Conservation (phyloP, 2,113 vertebrate genomes). For the Leiothrix lutea region DNA sequence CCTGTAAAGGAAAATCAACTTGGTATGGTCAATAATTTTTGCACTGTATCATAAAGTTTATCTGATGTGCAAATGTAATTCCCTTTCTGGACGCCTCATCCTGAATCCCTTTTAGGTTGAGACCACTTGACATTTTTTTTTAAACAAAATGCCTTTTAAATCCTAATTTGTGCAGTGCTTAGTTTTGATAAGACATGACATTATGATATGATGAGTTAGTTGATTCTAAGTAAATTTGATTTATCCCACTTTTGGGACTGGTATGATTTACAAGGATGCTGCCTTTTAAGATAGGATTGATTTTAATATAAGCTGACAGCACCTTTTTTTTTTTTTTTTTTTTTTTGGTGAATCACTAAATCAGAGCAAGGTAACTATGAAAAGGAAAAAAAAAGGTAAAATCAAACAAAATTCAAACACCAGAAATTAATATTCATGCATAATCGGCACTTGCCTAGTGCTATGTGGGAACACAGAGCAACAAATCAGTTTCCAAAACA, state of each 20-base stretch:
- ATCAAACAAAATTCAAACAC: background rate
- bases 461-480: background rate
- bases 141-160: constrained; percentile 53
- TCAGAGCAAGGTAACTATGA: constrained; percentile 20
- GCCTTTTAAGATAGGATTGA: constrained; percentile 54
- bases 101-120: constrained; percentile 15
- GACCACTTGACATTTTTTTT: constrained; percentile 57
- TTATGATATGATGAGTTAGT: constrained; percentile 61
- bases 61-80: constrained; percentile 43
- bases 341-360: background rate
- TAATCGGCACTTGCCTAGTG: background rate
- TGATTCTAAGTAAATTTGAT: constrained; percentile 70
- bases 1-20: background rate
- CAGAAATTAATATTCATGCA: background rate
- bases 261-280: constrained; percentile 59
- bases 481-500: background rate
- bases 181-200: constrained; percentile 65
- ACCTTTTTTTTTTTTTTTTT: background rate
- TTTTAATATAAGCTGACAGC: constrained; percentile 45
- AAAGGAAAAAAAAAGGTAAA: background rate
- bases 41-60: constrained; percentile 30
- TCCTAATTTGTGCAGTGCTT: constrained; percentile 48
- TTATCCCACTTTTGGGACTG: constrained; percentile 45
- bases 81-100: background rate
- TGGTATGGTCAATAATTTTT: constrained; percentile 29